Evolutionary conservation across 2,113 vertebrate species (phyloP), one percentile per base, ranked within the genome.

Genomic region (Antechinus stuartii): DNA sequence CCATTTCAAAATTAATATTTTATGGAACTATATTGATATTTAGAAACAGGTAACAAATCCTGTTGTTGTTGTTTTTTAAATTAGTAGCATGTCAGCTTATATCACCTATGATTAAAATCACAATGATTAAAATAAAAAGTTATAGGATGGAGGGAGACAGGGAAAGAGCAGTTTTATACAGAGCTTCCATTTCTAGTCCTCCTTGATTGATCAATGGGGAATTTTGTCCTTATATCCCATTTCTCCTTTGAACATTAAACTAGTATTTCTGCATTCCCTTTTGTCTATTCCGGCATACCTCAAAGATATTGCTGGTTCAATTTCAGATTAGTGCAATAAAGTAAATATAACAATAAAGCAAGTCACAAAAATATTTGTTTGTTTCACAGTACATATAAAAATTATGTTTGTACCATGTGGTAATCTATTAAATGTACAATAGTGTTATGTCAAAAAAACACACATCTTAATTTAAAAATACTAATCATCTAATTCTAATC

Each of bases 171-270:
- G 46, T 0, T 68, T 11, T 10, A 9, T 16, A 46, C 46, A 8
- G 24, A 6, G 46, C 89, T 57, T 22, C 23, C 0, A 30, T 8
- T 9, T 68, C 30, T 50, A 42, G 23, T 42, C 47, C 47, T 49
- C 9, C 49, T 89, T 25, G 91, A 23, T 0, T 68, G 49, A 27
- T 2, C 46, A 30, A 35, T 1, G 7, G 46, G 30, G 0, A 8
- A 35, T 35, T 54, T n/a, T n/a, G 7, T 25, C 50, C 0, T 76
- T 3, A 14, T 0, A 0, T n/a, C n/a, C 0, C 2, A 27, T 42
- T 22, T 89, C 12, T 26, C 42, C 42, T 91, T 76, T 1, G 0
- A 76, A 76, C 30, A 76, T 76, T 91, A 55, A 93, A 25, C 53
- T 2, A 49, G 16, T 2, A 0, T 50, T 56, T 42, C 92, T 46